Base-by-base conservation (phyloP, 2,113 vertebrate species). In the Kobus ellipsiprymnus region DNA sequence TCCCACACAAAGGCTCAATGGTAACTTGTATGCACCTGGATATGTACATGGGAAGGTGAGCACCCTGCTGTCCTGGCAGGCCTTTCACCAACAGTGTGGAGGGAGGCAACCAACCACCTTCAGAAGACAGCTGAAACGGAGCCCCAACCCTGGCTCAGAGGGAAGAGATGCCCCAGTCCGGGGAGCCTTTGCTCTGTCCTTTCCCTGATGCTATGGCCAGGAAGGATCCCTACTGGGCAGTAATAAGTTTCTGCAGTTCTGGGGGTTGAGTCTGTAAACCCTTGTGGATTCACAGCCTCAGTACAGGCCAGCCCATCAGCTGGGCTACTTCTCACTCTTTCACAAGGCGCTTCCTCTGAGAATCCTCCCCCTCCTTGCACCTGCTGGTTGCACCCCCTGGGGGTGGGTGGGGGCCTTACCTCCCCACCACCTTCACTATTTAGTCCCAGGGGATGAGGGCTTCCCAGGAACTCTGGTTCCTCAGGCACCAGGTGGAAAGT, bases 361-460 rank as follows among this genome's bases (percentile, higher is more conserved):
- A 36, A 21, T 3, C 11, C 33, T 50, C 57, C n/a, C 30, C 16
- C 1, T 74, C 19, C 54, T 27, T 11, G 29, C 27, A 80, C 8
- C 78, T 11, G 15, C 16, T 17, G 46, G 2, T 11, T 48, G 0
- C 8, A 9, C 16, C 44, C 17, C 5, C 29, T 2, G 1, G 5
- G 10, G 4, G 17, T 2, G 6, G 1, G 17, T 0, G 7, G n/a
- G n/a, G 9, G 27, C 2, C 60, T 3, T 50, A 0, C 33, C 14
- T 48, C 15, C 81, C 57, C 40, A 33, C 27, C 21, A 29, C 36
- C 19, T 64, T 48, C 27, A 19, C 2, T 48, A 10, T 48, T 74
- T 40, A 74, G 27, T 48, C 15, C 2, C 77, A 48, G 1, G 81
- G 90, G 59, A 27, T 30, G 21, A 5, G 3, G 62, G 21, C 36